phyloP scores from a whole-genome alignment of 2,113 vertebrate species.

The Chloebia gouldiae region DNA sequence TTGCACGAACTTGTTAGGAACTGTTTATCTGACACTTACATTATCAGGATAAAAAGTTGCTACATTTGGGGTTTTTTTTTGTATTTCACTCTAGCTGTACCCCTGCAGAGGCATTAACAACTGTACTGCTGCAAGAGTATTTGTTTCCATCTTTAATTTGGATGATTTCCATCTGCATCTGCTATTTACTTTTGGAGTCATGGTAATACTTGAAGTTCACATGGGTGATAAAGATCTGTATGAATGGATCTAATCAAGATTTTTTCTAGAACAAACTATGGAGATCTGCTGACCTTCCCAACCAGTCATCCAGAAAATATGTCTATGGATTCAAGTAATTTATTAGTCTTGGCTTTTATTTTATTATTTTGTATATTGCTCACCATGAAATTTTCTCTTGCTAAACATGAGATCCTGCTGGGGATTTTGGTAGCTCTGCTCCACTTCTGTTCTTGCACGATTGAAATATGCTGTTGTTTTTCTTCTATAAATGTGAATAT shows the following conservation, averaged over 20 bases:
- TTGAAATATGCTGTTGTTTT: background rate
- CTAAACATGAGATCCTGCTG: constrained; percentile 29
- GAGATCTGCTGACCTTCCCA: background rate
- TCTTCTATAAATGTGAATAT: background rate
- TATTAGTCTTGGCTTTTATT: constrained; percentile 48
- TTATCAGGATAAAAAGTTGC: background rate
- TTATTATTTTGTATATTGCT: constrained; percentile 4
- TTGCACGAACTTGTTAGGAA: background rate
- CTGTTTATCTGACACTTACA: background rate
- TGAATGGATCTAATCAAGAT: background rate
- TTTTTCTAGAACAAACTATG: constrained; percentile 45
- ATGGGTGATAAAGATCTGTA: constrained; percentile 51
- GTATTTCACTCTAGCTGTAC: background rate
- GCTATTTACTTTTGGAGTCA: background rate
- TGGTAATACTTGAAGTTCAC: constrained; percentile 7
- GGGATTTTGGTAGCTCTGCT: constrained; percentile 27
- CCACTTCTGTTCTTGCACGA: background rate
- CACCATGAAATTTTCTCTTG: background rate
- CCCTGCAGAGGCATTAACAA: background rate
- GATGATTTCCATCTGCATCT: constrained; percentile 33
- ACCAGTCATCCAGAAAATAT: constrained; percentile 26
- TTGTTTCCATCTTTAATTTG: constrained; percentile 57
- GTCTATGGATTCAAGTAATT: constrained; percentile 24
- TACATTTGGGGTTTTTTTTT: background rate
- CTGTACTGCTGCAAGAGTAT: background rate